Evolutionary conservation across 2,113 vertebrate genomes (phyloP).

Genomic region (Aptenodytes patagonicus): DNA sequence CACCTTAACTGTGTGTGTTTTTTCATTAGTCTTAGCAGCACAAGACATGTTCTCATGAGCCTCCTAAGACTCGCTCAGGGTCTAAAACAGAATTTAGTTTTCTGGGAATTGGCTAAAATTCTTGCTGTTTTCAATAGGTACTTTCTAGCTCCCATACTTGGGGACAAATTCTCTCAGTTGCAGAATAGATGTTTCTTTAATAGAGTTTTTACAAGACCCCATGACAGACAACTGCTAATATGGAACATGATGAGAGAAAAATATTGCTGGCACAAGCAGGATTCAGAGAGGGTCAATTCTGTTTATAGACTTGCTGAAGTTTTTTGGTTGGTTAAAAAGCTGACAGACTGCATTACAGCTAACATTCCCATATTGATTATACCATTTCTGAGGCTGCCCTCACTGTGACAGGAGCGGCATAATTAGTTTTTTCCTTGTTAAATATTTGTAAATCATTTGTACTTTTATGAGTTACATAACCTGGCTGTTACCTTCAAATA

Average conservation of each 20-base stretch:
- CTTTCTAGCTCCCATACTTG: background rate
- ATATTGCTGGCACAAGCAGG: background rate
- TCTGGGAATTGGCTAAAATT: background rate
- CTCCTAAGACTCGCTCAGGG: background rate
- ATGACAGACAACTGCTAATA: conserved; percentile 28
- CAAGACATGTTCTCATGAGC: background rate
- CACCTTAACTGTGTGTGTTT: background rate
- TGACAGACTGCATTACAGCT: conserved; percentile 89
- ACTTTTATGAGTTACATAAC: conserved; percentile 71
- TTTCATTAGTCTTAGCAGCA: background rate
- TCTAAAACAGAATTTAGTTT: background rate
- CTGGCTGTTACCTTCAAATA: conserved; percentile 64
- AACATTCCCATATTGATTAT: conserved; percentile 94
- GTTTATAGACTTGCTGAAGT: conserved; percentile 83
- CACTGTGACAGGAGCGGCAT: conserved; percentile 73
- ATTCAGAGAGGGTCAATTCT: conserved; percentile 62
- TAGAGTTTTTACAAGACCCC: background rate
- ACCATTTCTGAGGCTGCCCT: conserved; percentile 84
- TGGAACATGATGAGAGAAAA: background rate
- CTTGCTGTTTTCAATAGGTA: background rate
- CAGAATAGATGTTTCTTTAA: background rate
- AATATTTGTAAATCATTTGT: conserved; percentile 77
- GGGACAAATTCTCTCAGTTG: background rate
- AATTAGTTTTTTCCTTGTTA: conserved; percentile 82
- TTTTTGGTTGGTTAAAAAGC: conserved; percentile 90